Conservation (phyloP, 2,888 invertebrate genomes). For the Alentia gelatinosa region DNA sequence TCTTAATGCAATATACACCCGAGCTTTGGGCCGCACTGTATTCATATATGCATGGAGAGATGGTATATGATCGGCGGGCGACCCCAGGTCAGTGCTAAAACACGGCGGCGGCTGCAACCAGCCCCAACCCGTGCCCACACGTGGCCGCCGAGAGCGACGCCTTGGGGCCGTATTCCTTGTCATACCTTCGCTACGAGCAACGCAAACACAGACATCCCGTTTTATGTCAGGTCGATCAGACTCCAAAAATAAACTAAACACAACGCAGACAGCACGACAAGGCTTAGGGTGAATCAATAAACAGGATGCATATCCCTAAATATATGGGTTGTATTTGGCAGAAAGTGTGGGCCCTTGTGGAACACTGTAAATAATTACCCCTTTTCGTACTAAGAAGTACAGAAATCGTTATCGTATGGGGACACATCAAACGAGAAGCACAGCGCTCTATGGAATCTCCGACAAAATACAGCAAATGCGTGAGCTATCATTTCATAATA, state of each 20-base stretch:
- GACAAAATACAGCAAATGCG: too few species aligned
- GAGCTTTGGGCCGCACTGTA: neutral
- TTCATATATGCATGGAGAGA: slow-evolving; percentile 7
- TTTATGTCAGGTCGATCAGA: neutral
- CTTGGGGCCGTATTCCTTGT: neutral
- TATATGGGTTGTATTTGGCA: neutral
- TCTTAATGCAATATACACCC: slow-evolving; percentile 18
- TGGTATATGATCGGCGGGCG: neutral
- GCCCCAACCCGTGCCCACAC: neutral
- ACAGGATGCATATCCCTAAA: too few species aligned
- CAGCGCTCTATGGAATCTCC: too few species aligned
- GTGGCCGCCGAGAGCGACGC: neutral
- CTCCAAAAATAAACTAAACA: neutral
- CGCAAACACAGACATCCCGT: neutral
- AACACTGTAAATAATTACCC: too few species aligned
- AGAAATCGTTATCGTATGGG: too few species aligned
- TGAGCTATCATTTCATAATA: too few species aligned
- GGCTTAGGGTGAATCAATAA: neutral
- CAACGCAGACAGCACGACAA: neutral
- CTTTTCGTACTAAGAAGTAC: too few species aligned
- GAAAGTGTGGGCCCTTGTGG: neutral
- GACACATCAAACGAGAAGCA: too few species aligned
- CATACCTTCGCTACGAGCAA: neutral
- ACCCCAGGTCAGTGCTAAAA: neutral
- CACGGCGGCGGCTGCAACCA: neutral